Conservation (phyloP, 2,113 vertebrate genomes). For the Hemiprocne comata region DNA sequence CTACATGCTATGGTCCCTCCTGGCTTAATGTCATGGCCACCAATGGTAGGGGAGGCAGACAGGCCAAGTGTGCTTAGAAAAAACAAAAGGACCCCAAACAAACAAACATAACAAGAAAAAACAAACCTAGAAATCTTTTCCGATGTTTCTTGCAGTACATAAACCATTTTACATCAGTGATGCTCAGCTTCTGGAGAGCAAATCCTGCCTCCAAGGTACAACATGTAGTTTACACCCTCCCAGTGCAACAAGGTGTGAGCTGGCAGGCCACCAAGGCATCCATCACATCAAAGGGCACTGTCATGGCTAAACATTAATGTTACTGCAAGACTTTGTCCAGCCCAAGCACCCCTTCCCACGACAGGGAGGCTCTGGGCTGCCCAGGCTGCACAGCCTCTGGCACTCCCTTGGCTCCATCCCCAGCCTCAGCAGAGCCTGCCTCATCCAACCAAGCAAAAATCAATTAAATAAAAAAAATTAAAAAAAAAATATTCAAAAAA, state of each 20-base stretch:
- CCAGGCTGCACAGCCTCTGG: background rate
- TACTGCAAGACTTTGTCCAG: background rate
- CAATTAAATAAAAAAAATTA: background rate
- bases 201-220: background rate
- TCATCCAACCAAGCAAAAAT: background rate
- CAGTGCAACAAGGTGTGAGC: accelerated
- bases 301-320: background rate
- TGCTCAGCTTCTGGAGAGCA: background rate
- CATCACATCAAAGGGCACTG: background rate
- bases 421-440: background rate
- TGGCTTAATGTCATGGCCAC: background rate
- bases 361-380: background rate
- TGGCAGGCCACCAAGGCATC: background rate
- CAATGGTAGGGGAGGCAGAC: background rate
- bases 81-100: too few relatives aligned
- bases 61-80: background rate
- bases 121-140: background rate
- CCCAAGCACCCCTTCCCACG: background rate
- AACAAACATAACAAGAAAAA: too few relatives aligned
- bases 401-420: background rate
- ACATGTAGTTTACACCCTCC: accelerated
- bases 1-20: background rate
- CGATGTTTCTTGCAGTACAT: background rate
- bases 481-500: background rate
- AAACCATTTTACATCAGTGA: background rate